Conservation (phyloP, 2,797 vertebrate genomes). For the Chelonia mydas region DNA sequence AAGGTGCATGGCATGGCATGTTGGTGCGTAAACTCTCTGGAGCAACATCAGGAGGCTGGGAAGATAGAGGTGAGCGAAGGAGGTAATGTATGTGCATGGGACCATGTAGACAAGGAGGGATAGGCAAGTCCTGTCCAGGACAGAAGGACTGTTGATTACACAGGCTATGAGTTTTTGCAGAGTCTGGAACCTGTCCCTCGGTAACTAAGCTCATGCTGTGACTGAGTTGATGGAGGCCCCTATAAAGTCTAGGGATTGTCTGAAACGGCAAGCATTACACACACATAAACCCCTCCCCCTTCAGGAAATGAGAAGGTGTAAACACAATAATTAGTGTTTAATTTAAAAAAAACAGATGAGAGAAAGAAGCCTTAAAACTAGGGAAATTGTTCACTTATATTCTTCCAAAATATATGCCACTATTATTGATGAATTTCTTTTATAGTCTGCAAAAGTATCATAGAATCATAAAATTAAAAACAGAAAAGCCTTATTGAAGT, state of each 20-base stretch:
- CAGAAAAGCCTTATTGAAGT: slow-evolving; percentile 26
- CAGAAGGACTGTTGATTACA: neutral
- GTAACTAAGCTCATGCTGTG: neutral
- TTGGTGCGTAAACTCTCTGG: neutral
- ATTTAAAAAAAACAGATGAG: neutral
- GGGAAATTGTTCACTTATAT: neutral
- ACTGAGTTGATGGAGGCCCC: neutral
- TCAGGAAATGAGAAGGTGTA: neutral
- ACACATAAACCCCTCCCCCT: too few relatives aligned
- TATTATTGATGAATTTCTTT: neutral
- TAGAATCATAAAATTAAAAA: neutral
- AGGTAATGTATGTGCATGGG: neutral
- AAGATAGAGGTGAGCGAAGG: neutral
- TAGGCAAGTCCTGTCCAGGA: neutral
- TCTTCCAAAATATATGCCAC: neutral
- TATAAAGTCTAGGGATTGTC: neutral
- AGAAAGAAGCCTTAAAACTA: neutral
- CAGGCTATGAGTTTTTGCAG: neutral
- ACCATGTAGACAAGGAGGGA: neutral
- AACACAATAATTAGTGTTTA: neutral
- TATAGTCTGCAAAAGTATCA: neutral
- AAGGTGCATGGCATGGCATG: neutral
- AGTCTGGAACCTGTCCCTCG: neutral
- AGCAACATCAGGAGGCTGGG: neutral
- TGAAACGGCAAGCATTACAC: too few relatives aligned